Base-by-base conservation (phyloP, 2,113 vertebrate genomes). In the Gavialis gangeticus region DNA sequence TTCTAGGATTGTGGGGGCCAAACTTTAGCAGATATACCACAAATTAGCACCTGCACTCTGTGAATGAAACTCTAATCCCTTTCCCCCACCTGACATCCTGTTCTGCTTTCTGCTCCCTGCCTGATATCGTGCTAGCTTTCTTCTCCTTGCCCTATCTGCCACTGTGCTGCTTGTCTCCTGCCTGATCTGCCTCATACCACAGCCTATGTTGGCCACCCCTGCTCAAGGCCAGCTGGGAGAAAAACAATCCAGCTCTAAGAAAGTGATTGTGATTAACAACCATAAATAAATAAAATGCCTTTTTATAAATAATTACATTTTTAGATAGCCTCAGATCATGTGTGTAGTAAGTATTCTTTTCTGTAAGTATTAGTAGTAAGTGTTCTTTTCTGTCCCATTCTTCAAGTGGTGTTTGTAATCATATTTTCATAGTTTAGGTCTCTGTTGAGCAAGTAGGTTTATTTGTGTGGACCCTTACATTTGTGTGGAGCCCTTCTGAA, bases 401-500 rank as follows among this genome's bases (percentile, higher is more conserved):
- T 90, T 27, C 82, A 89, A 92, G 13, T 8, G 85, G 37, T 59
- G 25, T 12, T 89, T 73, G 30, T 37, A 75, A 62, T 88, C 63
- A 11, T 84, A 18, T 46, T 24, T 59, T 79, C 5, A 19, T 79
- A 67, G 34, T 86, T 79, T 30, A 75, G 21, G 5, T 80, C 13
- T 80, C 56, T 60, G 3, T 12, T 3, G 57, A 69, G 25, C 75
- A 88, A 28, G n/a, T 25, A 46, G 1, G 0, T 85, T 92, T 79
- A 86, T 54, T 54, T 10, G 15, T 24, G 22, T 75, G 30, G 64
- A 59, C 85, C 25, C 25, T 90, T 79, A 60, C 12, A 78, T 75
- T 27, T 84, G 12, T 76, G 27, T 5, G n/a, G 5, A 73, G 60
- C 73, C 19, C 28, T 22, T 58, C 19, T 79, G 60, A 76, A 59